Conservation (phyloP, 2,888 invertebrate genomes). For the Latrodectus elegans region DNA sequence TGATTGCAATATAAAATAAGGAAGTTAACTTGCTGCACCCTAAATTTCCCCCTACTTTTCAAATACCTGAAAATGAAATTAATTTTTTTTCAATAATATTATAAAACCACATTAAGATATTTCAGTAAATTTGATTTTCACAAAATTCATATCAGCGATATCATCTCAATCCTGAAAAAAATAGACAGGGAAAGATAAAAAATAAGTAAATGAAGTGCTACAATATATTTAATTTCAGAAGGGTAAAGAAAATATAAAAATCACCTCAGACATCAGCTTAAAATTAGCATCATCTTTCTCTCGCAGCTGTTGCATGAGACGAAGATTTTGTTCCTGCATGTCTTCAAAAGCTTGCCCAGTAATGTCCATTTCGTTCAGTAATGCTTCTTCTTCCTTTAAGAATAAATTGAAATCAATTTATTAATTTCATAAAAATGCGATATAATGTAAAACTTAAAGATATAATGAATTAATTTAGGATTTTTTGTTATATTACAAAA, state of each 20-base stretch:
- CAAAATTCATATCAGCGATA: too few species aligned
- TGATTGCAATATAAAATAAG: too few species aligned
- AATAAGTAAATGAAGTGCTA: neutral
- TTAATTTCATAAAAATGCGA: neutral
- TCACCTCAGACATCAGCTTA: slow-evolving; percentile 94
- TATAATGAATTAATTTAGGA: neutral
- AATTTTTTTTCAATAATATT: too few species aligned
- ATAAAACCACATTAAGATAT: too few species aligned
- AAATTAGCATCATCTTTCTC: slow-evolving; percentile 99
- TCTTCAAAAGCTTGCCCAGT: slow-evolving; percentile 99
- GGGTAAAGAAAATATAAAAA: neutral
- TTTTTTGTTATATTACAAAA: too few species aligned
- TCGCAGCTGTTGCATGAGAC: slow-evolving; percentile 93
- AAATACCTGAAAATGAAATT: too few species aligned
- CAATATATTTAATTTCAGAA: neutral
- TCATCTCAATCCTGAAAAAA: too few species aligned
- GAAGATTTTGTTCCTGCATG: slow-evolving; percentile 98
- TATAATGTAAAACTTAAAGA: slow-evolving; percentile 2
- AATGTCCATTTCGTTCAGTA: slow-evolving; percentile 98
- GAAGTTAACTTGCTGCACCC: too few species aligned
- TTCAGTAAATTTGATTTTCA: too few species aligned
- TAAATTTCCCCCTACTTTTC: too few species aligned
- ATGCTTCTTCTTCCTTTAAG: slow-evolving; percentile 82
- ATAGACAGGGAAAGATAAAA: too few species aligned
- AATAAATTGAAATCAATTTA: neutral